These are phyloP conservation scores for Scaptomyza montana DNA, from an alignment of 1,140 invertebrate species.

Conservation along the genomic window DNA sequence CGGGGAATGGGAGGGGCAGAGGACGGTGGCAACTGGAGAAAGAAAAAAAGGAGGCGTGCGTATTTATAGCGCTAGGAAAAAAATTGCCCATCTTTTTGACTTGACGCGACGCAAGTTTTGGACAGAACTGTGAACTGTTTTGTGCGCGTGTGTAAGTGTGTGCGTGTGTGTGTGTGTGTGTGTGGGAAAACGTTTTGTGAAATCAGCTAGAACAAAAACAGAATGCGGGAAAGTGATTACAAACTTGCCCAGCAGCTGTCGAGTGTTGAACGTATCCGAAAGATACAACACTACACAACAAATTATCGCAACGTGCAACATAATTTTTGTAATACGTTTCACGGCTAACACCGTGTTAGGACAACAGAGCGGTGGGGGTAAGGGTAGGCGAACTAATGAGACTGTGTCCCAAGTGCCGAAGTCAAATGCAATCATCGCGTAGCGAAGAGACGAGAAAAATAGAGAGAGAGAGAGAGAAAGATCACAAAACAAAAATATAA, in stretches of 20 bases:
- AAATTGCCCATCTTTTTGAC: slow-evolving; percentile 59
- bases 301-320: slow-evolving; percentile 36
- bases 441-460: background rate
- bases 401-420: slow-evolving; percentile 30
- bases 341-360: background rate
- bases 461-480: slow-evolving; percentile 1
- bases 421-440: slow-evolving; percentile 41
- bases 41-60: slow-evolving; percentile 39
- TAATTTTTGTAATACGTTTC: slow-evolving; percentile 25
- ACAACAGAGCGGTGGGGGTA: background rate
- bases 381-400: slow-evolving; percentile 44
- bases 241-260: slow-evolving; percentile 58
- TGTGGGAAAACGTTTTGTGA: slow-evolving; percentile 61
- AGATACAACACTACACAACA: slow-evolving; percentile 37
- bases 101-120: slow-evolving; percentile 22
- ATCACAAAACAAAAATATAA: background rate
- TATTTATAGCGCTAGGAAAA: slow-evolving; percentile 67
- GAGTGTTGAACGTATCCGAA: slow-evolving; percentile 42
- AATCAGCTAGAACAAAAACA: slow-evolving; percentile 26
- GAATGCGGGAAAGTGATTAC: slow-evolving; percentile 40
- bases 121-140: slow-evolving; percentile 20
- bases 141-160: slow-evolving; percentile 7
- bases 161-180: slow-evolving; percentile 13
- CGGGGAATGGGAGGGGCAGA: slow-evolving; percentile 2
- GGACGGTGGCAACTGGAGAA: background rate